phyloP scores from a whole-genome alignment of 2,797 vertebrate genomes.

The Notolepis coatsorum region DNA sequence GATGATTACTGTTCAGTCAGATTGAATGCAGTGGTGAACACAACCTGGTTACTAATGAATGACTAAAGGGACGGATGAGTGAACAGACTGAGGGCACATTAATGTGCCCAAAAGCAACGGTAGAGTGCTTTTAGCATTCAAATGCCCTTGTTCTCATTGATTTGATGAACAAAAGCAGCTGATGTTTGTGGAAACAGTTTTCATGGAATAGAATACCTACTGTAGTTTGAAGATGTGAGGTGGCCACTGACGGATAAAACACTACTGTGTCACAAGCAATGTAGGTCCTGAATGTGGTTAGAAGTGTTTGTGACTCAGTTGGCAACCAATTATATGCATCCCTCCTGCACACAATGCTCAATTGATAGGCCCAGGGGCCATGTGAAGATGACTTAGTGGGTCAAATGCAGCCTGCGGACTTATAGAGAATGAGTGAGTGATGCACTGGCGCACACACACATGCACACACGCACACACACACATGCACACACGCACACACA shows the following conservation, averaged over 20 bases:
- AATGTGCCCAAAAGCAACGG: neutral
- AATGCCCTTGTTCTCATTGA: slow-evolving; percentile 16
- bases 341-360: slow-evolving; percentile 57
- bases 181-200: slow-evolving; percentile 5
- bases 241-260: neutral
- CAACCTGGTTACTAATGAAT: neutral
- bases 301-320: slow-evolving; percentile 31
- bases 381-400: slow-evolving; percentile 80
- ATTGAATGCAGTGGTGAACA: neutral
- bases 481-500: neutral
- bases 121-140: neutral
- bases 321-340: slow-evolving; percentile 35
- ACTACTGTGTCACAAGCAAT: slow-evolving; percentile 3
- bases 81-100: neutral
- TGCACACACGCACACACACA: slow-evolving; percentile 9
- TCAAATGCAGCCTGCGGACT: slow-evolving; percentile 81
- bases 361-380: slow-evolving; percentile 67
- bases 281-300: neutral
- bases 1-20: neutral
- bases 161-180: no score
- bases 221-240: neutral
- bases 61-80: no score
- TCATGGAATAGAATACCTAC: neutral
- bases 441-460: slow-evolving; percentile 29
- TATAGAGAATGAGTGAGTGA: slow-evolving; percentile 47